Conservation (phyloP, 2,797 vertebrate species). For the Phyllotis vaccarum region DNA sequence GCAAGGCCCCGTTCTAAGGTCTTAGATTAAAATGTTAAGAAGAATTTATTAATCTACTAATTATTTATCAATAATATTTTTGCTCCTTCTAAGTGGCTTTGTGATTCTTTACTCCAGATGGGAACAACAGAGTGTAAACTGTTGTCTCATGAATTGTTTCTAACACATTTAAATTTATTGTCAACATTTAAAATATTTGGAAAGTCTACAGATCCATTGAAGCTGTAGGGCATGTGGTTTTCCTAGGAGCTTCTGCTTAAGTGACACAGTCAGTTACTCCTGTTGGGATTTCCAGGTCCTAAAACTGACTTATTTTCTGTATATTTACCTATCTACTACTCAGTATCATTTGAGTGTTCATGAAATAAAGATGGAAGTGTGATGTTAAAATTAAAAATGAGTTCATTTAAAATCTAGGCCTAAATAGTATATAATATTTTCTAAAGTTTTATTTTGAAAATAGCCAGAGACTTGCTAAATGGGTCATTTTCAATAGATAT, state of each 20-base stretch:
- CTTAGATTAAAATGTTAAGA: slow-evolving; percentile 9
- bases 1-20: neutral
- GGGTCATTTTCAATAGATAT: neutral
- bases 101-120: slow-evolving; percentile 38
- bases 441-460: slow-evolving; percentile 31
- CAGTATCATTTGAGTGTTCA: neutral
- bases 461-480: slow-evolving; percentile 23
- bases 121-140: slow-evolving; percentile 38
- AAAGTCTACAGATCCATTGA: slow-evolving; percentile 13
- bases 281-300: slow-evolving; percentile 26
- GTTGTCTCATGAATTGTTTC: neutral
- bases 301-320: neutral
- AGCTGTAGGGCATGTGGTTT: neutral
- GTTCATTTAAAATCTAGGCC: slow-evolving; percentile 37
- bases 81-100: slow-evolving; percentile 20
- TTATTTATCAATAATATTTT: slow-evolving; percentile 39
- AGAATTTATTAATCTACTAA: neutral
- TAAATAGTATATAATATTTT: neutral
- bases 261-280: neutral
- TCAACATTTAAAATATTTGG: slow-evolving; percentile 24
- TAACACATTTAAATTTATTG: neutral
- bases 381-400: slow-evolving; percentile 33
- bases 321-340: neutral
- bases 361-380: slow-evolving; percentile 33
- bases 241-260: neutral